Base-by-base conservation (phyloP, 2,113 vertebrate species). In the Muscicapa adusta region DNA sequence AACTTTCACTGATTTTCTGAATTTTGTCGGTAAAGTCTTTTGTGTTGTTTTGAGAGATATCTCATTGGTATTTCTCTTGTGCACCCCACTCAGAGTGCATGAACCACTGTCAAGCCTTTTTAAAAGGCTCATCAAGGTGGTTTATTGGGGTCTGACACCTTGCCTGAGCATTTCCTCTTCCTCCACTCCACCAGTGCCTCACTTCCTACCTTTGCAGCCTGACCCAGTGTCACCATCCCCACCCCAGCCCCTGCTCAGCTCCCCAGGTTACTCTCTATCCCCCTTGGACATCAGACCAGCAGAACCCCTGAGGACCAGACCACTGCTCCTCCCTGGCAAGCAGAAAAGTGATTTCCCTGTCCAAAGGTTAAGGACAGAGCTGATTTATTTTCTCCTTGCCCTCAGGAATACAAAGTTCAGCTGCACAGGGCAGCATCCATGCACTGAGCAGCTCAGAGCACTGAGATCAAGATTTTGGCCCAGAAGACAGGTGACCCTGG, bases 361-460 rank as follows among this genome's bases (percentile, higher is more conserved):
- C 67, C 33, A 88, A 86, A 94, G 63, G 34, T 71, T 86, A 88
- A 92, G 76, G 68, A n/a, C n/a, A 43, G 51, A 36, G 13, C 17
- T 63, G 56, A 36, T 77, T 80, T 77, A 66, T 73, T 91, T 74
- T 74, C 68, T 86, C 24, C 40, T 83, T 80, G 50, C 33, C 68
- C 72, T 90, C n/a, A 13, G 51, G 56, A 22, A 47, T 58, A 56
- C 63, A 66, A 82, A 93, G 88, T 73, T 83, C 75, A 90, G 50
- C 56, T 88, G 50, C 76, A 60, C 57, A 51, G 58, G 90, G 42
- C 42, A 86, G 53, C 71, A 70, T 51, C 62, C 33, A 31, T 2
- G 8, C 47, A 33, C 5, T 0, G 0, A 85, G 57, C 0, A 0
- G 22, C 38, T 68, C 2, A 3, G 45, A 34, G 45, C 42, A 24